Evolutionary conservation across 1,140 invertebrate species (phyloP).

Genomic region (Trypoxylus dichotomus): DNA sequence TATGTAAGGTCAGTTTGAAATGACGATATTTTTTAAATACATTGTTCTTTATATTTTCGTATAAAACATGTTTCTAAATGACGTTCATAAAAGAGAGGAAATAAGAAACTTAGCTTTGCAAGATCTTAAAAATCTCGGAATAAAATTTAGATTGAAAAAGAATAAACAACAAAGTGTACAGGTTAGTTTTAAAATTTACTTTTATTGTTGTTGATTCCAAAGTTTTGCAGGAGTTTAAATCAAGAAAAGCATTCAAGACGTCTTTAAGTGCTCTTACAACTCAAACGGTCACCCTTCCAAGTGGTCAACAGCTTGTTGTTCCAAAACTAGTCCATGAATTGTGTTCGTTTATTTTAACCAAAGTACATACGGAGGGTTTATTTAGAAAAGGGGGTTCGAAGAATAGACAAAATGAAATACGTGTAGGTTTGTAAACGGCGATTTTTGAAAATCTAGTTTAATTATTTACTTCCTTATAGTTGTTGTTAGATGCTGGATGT

Average conservation of each 20-base stretch:
- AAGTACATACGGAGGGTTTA: constrained; percentile 74
- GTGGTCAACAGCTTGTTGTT: constrained; percentile 64
- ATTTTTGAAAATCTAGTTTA: not conserved
- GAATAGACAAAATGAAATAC: constrained; percentile 76
- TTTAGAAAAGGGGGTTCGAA: constrained; percentile 85
- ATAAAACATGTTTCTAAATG: constrained; percentile 63
- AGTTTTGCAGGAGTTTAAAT: constrained; percentile 33
- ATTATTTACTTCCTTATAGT: constrained; percentile 51
- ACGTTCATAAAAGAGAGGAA: constrained; percentile 66
- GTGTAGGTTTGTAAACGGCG: constrained; percentile 56
- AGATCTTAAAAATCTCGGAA: constrained; percentile 63
- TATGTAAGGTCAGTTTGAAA: not conserved
- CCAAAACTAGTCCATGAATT: constrained; percentile 77
- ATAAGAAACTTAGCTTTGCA: constrained; percentile 61
- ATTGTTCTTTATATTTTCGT: not conserved
- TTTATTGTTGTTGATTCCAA: constrained; percentile 26
- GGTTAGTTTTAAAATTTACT: constrained; percentile 48
- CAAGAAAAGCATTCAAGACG: constrained; percentile 60
- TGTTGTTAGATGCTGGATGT: constrained; percentile 66
- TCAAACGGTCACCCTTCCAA: constrained; percentile 63
- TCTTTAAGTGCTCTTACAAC: constrained; percentile 61
- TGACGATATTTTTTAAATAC: not conserved
- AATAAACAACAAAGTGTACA: constrained; percentile 56
- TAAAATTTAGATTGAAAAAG: constrained; percentile 68
- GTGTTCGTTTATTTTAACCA: constrained; percentile 65